Evolutionary conservation across 2,797 vertebrate species (phyloP).

Genomic region (Falco biarmicus): DNA sequence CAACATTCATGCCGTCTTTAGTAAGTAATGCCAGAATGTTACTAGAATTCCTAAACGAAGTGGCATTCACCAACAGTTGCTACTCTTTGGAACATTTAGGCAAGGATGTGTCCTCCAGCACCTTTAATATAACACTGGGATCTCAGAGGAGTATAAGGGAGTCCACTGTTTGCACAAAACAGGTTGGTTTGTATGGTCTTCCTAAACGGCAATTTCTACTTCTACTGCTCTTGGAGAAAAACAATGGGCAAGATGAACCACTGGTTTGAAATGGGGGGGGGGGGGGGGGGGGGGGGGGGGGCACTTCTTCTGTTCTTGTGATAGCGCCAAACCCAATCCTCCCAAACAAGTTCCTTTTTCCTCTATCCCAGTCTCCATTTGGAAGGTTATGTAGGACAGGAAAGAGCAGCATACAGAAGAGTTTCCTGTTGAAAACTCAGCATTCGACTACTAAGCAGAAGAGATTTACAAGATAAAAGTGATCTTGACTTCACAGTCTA

Average conservation of each 20-base stretch:
- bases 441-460: not conserved
- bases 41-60: not conserved
- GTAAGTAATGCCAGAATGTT: not conserved
- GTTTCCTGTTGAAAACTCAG: not conserved
- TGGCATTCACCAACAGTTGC: not conserved
- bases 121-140: not conserved
- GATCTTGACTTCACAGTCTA: not conserved
- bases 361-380: not conserved
- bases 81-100: not conserved
- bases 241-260: not conserved
- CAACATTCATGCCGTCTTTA: not conserved
- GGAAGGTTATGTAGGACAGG: not conserved
- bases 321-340: not conserved
- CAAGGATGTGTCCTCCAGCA: not conserved
- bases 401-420: not conserved
- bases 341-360: not conserved
- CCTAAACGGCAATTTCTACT: not conserved
- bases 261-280: not conserved
- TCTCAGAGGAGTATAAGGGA: not conserved
- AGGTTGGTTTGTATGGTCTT: accelerated
- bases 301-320: not conserved
- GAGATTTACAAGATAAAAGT: not conserved
- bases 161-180: not conserved
- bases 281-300: too few relatives aligned
- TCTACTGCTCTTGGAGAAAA: not conserved